Evolutionary conservation across 2,888 invertebrate species (phyloP).

Genomic region (Sphaeridia pumilis): DNA sequence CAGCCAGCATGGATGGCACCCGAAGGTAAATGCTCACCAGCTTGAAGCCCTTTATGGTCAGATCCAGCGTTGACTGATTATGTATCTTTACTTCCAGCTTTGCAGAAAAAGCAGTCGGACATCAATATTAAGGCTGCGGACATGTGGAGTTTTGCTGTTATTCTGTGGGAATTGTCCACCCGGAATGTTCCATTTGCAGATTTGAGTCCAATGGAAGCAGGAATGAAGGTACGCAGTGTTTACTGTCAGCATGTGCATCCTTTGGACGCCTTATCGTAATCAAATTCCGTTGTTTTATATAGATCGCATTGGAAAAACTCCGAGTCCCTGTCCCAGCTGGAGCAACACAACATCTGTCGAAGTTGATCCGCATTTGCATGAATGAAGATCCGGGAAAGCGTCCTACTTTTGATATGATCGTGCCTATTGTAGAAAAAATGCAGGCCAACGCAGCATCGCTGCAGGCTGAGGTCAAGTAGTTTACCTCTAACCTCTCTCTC

Average conservation of each 20-base stretch:
- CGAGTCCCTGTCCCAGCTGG: slow-evolving; percentile 91
- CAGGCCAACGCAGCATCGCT: slow-evolving; percentile 42
- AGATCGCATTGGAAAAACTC: slow-evolving; percentile 89
- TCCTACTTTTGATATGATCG: slow-evolving; percentile 96
- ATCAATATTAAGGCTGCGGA: slow-evolving; percentile 94
- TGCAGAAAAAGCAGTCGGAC: slow-evolving; percentile 76
- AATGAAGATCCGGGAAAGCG: slow-evolving; percentile 98
- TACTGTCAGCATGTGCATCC: no score
- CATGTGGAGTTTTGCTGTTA: slow-evolving; percentile 98
- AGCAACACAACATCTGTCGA: slow-evolving; percentile 81
- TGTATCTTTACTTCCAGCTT: slow-evolving; percentile 51
- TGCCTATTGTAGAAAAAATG: slow-evolving; percentile 98
- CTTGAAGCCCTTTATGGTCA: background rate
- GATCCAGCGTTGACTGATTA: background rate
- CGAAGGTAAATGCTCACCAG: no score
- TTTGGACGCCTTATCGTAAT: no score
- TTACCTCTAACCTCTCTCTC: no score
- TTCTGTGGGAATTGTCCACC: slow-evolving; percentile 95
- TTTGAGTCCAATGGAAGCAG: slow-evolving; percentile 87
- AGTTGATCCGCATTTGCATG: slow-evolving; percentile 96
- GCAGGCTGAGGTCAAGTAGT: background rate
- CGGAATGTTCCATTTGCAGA: slow-evolving; percentile 90
- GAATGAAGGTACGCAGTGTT: slow-evolving; percentile 91
- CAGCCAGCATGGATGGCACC: slow-evolving; percentile 98
- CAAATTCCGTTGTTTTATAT: no score